These are phyloP conservation scores for Xerus rutilus DNA, from an alignment of 2,797 vertebrate genomes.

Conservation along the genomic window DNA sequence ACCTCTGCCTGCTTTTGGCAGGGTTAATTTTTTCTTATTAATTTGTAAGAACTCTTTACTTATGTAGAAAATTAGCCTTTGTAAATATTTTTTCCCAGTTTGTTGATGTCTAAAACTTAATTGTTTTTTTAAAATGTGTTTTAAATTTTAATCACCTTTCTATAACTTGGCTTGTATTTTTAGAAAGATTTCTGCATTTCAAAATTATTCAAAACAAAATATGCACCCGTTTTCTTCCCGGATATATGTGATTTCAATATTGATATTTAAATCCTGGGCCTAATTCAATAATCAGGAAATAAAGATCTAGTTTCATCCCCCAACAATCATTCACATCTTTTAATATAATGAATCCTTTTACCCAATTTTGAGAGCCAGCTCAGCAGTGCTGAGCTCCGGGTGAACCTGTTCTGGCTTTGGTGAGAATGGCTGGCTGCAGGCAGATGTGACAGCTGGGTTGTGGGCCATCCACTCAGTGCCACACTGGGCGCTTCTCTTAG, in stretches of 20 bases:
- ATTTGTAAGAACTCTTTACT: constrained; percentile 39
- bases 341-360: neutral
- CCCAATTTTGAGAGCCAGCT: neutral
- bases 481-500: neutral
- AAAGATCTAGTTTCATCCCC: neutral
- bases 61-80: constrained; percentile 24
- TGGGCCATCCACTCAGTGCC: neutral
- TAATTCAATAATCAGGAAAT: neutral
- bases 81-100: constrained; percentile 18
- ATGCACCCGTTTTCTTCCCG: neutral
- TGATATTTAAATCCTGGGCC: neutral
- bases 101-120: neutral
- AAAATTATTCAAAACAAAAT: constrained; percentile 35
- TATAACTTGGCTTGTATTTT: constrained; percentile 11
- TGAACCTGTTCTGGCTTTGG: no score
- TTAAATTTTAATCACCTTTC: constrained; percentile 12
- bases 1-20: neutral
- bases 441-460: neutral
- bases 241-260: neutral
- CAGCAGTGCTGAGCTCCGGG: neutral
- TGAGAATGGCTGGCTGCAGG: no score
- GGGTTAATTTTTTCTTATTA: neutral
- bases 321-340: neutral
- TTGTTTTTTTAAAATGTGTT: neutral
- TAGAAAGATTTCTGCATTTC: neutral